Evolutionary conservation across 1,140 invertebrate species (phyloP).

Genomic region (Drosophila fuyamai): DNA sequence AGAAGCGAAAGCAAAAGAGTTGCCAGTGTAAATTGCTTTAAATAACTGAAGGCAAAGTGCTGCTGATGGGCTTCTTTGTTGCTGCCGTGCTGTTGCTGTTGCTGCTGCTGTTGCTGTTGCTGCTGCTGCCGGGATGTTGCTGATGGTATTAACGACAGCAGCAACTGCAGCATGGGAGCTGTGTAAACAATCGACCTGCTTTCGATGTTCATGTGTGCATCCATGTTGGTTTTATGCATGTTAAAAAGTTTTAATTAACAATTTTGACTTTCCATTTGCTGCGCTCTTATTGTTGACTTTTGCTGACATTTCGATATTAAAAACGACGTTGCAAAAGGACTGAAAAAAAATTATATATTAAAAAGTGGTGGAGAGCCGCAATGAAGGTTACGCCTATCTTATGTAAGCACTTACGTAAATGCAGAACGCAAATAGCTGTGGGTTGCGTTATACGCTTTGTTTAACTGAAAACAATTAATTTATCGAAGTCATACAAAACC

Average conservation of each 20-base stretch:
- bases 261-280: slow-evolving; percentile 76
- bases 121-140: slow-evolving; percentile 1
- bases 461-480: slow-evolving; percentile 24
- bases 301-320: slow-evolving; percentile 68
- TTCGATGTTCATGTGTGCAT: slow-evolving; percentile 26
- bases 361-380: background rate
- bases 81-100: slow-evolving; percentile 1
- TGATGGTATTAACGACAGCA: slow-evolving; percentile 51
- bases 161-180: slow-evolving; percentile 14
- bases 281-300: slow-evolving; percentile 73
- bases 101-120: slow-evolving; percentile 10
- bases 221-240: slow-evolving; percentile 74
- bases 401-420: slow-evolving; percentile 27
- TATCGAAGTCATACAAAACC: background rate
- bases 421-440: slow-evolving; percentile 21
- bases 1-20: slow-evolving; percentile 34
- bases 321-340: slow-evolving; percentile 22
- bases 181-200: slow-evolving; percentile 46
- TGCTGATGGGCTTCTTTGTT: slow-evolving; percentile 6
- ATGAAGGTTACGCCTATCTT: slow-evolving; percentile 38
- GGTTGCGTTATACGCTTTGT: slow-evolving; percentile 3
- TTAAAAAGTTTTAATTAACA: slow-evolving; percentile 83
- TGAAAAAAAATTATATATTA: slow-evolving; percentile 27
- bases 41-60: slow-evolving; percentile 48
- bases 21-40: slow-evolving; percentile 64